A percentile compares a stretch with the other conserved stretches of the same genome.
phyloP scores from a whole-genome alignment of 1,140 invertebrate genomes.

The Yoshiicerus persimilis region DNA sequence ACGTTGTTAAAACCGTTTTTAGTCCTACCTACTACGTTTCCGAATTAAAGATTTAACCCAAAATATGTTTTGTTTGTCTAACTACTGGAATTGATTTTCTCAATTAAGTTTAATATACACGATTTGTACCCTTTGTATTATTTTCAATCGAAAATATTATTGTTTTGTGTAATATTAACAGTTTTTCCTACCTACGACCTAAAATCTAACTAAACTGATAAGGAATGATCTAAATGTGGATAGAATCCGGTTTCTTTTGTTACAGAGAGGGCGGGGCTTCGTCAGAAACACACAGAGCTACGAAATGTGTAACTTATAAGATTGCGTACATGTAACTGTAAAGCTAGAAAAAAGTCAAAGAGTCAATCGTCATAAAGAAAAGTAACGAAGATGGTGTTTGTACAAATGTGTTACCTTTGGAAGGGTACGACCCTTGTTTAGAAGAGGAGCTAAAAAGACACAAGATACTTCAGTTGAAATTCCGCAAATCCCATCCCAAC shows the following conservation, averaged over 20 bases:
- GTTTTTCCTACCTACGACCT: neutral
- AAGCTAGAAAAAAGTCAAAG: slow-evolving; percentile 10
- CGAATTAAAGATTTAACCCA: no score
- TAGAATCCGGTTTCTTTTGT: no score
- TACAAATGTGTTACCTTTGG: slow-evolving; percentile 47
- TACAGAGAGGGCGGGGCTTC: no score
- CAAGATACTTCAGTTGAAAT: slow-evolving; percentile 41
- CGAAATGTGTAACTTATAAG: neutral
- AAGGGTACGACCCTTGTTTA: slow-evolving; percentile 48
- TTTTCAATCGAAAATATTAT: no score
- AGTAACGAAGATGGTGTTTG: slow-evolving; percentile 27
- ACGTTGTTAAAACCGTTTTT: no score
- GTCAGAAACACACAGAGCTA: neutral
- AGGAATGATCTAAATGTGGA: no score
- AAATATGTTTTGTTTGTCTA: no score
- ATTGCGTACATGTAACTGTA: neutral
- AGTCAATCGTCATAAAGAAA: slow-evolving; percentile 19
- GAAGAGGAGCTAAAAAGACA: slow-evolving; percentile 47
- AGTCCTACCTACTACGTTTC: no score
- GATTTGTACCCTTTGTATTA: no score
- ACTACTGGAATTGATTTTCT: no score
- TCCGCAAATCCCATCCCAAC: neutral
- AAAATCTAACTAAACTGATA: neutral
- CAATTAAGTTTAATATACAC: no score
- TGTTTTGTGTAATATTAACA: no score